Conservation (phyloP, 2,113 vertebrate genomes). For the Callopanchax toddi region DNA sequence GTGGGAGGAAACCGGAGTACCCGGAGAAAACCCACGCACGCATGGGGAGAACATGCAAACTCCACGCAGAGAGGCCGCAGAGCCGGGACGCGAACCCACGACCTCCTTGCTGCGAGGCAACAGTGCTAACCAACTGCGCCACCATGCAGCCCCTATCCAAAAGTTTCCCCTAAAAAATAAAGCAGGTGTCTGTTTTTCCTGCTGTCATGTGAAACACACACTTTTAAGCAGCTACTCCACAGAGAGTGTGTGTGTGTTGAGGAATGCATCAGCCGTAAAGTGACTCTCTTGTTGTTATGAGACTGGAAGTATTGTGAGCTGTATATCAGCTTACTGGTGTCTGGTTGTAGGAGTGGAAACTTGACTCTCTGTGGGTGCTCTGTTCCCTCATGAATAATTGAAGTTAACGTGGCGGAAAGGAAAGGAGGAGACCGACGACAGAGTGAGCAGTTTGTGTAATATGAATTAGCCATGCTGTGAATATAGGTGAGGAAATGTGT, state of each 20-base stretch:
- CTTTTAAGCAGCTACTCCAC: slow-evolving; percentile 7
- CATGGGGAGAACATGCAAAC: no score
- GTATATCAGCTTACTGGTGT: slow-evolving; percentile 73
- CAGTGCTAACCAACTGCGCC: no score
- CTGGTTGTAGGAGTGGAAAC: slow-evolving; percentile 70
- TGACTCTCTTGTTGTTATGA: slow-evolving; percentile 74
- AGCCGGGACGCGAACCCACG: no score
- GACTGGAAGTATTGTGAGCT: slow-evolving; percentile 64
- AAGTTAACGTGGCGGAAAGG: slow-evolving; percentile 60
- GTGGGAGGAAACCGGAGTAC: no score
- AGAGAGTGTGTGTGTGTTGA: slow-evolving; percentile 36
- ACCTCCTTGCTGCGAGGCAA: no score
- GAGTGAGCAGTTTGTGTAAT: slow-evolving; percentile 19
- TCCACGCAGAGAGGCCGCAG: no score
- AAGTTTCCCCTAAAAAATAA: neutral
- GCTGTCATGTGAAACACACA: slow-evolving; percentile 25
- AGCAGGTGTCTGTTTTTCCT: slow-evolving; percentile 9
- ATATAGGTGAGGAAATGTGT: neutral
- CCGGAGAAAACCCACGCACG: no score
- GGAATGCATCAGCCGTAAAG: slow-evolving; percentile 72
- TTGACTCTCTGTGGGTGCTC: slow-evolving; percentile 66
- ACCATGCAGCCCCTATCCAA: no score
- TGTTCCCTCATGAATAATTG: slow-evolving; percentile 78
- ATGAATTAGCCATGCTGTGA: slow-evolving; percentile 15
- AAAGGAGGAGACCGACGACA: slow-evolving; percentile 26